Evolutionary conservation across 2,888 invertebrate genomes (phyloP).

Genomic region (Bellardia pandia): DNA sequence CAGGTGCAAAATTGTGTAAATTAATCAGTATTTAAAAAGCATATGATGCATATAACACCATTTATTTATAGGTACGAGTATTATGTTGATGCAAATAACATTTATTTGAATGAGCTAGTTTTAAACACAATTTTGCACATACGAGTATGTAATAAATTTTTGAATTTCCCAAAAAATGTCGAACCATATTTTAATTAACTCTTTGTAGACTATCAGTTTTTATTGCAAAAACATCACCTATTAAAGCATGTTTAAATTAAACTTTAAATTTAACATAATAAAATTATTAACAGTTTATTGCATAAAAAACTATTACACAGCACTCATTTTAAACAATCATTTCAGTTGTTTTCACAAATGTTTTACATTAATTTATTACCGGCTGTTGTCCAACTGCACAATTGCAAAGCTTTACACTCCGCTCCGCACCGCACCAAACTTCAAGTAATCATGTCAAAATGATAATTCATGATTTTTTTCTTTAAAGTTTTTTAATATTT

Average conservation of each 20-base stretch:
- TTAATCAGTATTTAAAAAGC: constrained; percentile 24
- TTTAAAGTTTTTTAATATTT: constrained; percentile 30
- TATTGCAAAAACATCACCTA: background rate
- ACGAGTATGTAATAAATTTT: too few species aligned
- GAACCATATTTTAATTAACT: background rate
- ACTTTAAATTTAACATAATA: constrained; percentile 15
- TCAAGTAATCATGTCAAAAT: constrained; percentile 63
- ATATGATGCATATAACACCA: background rate
- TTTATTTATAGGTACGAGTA: background rate
- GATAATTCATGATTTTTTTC: constrained; percentile 55
- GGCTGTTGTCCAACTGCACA: background rate
- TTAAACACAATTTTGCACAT: too few species aligned
- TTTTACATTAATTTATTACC: constrained; percentile 49
- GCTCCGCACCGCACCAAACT: constrained; percentile 7
- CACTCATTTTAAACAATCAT: background rate
- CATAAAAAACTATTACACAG: constrained; percentile 22
- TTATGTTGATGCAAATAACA: too few species aligned
- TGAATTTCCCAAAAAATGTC: too few species aligned
- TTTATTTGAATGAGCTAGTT: too few species aligned
- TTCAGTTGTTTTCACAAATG: constrained; percentile 18
- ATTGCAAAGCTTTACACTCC: background rate
- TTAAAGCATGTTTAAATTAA: constrained; percentile 9
- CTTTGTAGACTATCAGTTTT: background rate
- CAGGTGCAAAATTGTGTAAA: constrained; percentile 56
- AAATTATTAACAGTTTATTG: constrained; percentile 27